phyloP scores from a whole-genome alignment of 2,113 vertebrate species.

The Sinocyclocheilus anophthalmus region DNA sequence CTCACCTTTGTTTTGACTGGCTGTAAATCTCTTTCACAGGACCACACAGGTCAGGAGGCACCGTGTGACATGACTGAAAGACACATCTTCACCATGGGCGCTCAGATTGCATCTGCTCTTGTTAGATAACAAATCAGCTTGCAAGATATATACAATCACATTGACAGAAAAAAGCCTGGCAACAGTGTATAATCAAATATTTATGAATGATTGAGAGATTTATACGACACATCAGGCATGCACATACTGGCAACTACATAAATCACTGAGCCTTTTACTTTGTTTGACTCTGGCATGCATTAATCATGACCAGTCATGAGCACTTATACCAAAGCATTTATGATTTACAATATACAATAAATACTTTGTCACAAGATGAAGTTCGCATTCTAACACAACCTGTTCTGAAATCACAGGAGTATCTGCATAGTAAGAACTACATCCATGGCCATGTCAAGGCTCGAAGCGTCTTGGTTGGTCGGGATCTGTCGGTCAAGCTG shows the following conservation, averaged over 20 bases:
- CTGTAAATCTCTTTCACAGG: constrained; percentile 57
- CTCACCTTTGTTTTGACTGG: not conserved
- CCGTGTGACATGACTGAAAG: constrained; percentile 72
- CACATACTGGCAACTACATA: not conserved
- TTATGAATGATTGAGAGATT: not conserved
- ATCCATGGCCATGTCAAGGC: constrained; percentile 88
- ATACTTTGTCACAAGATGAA: not conserved
- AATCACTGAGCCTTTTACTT: not conserved
- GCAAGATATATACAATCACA: not conserved
- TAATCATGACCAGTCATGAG: not conserved
- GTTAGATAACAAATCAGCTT: constrained; percentile 61
- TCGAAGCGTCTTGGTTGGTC: constrained; percentile 83
- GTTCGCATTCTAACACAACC: not conserved
- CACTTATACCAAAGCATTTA: not conserved
- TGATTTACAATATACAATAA: not conserved
- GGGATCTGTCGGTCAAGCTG: constrained; percentile 84
- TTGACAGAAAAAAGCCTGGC: not conserved
- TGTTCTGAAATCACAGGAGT: constrained; percentile 72
- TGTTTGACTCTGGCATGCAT: not conserved
- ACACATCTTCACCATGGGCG: constrained; percentile 72
- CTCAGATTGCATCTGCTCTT: constrained; percentile 77
- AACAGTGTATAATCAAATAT: not conserved
- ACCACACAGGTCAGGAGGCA: constrained; percentile 23
- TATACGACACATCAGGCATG: not conserved
- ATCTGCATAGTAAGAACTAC: constrained; percentile 80